Percentiles rank a stretch among this genome's conserved stretches.
Evolutionary conservation across 2,888 invertebrate genomes (phyloP).

Genomic region (Odontocerum albicorne): DNA sequence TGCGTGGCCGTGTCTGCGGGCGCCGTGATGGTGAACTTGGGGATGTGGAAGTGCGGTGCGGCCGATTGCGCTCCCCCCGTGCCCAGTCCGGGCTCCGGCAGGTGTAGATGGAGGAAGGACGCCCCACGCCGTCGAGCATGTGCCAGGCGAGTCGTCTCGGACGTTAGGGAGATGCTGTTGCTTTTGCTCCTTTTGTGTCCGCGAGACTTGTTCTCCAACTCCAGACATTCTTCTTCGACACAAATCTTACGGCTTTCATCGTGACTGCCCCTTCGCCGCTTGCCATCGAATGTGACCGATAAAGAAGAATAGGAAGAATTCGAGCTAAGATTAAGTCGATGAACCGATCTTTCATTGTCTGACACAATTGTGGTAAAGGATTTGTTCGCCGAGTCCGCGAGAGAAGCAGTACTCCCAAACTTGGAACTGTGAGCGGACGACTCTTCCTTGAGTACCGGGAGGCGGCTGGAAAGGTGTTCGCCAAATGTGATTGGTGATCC

Average conservation of each 20-base stretch:
- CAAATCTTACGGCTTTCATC: slow-evolving; percentile 37
- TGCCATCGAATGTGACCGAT: not conserved
- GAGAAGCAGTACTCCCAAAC: slow-evolving; percentile 8
- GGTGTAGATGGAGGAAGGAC: slow-evolving; percentile 64
- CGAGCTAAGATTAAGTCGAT: not conserved
- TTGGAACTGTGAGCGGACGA: slow-evolving; percentile 9
- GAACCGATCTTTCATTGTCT: not conserved
- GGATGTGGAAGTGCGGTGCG: slow-evolving; percentile 56
- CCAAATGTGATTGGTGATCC: slow-evolving; percentile 5
- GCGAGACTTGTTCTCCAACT: slow-evolving; percentile 39
- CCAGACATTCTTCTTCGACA: slow-evolving; percentile 21
- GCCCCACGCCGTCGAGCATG: slow-evolving; percentile 50
- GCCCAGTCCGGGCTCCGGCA: slow-evolving; percentile 48
- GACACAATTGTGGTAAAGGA: not conserved
- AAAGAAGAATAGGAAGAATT: slow-evolving; percentile 5
- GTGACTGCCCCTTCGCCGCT: slow-evolving; percentile 31
- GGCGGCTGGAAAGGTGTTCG: slow-evolving; percentile 5
- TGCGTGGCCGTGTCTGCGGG: slow-evolving; percentile 55
- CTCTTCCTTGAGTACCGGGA: slow-evolving; percentile 24
- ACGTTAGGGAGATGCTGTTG: slow-evolving; percentile 46
- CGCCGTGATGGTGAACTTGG: slow-evolving; percentile 58
- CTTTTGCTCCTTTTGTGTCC: slow-evolving; percentile 49
- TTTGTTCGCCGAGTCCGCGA: slow-evolving; percentile 2
- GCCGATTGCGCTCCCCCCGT: slow-evolving; percentile 51
- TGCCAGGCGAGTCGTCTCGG: slow-evolving; percentile 45